A percentile compares a stretch with the other conserved stretches of the same genome.
These are phyloP conservation scores for Heliothis virescens DNA, from an alignment of 1,140 invertebrate species.

Conservation along the genomic window DNA sequence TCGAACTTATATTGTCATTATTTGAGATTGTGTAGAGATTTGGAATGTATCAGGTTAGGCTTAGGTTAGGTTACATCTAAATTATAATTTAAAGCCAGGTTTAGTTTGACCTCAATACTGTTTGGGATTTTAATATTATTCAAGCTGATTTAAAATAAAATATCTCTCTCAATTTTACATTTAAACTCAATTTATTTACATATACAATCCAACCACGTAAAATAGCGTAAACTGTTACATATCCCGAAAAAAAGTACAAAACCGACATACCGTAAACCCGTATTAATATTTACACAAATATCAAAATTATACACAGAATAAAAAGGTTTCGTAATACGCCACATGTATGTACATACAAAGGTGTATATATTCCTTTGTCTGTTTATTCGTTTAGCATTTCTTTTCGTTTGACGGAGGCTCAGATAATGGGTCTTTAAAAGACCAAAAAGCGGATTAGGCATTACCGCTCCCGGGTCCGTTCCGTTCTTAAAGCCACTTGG, in stretches of 20 bases:
- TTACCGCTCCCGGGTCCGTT: constrained; percentile 34
- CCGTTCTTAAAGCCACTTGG: background rate
- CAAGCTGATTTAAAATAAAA: too few species aligned
- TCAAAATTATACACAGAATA: constrained; percentile 16
- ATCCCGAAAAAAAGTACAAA: background rate
- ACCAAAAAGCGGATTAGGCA: constrained; percentile 52
- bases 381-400: constrained; percentile 51
- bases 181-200: too few species aligned
- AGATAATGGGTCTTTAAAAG: constrained; percentile 53
- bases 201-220: too few species aligned
- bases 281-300: background rate
- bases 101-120: too few species aligned
- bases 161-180: too few species aligned
- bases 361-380: constrained; percentile 46
- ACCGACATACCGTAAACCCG: background rate
- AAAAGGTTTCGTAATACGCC: background rate
- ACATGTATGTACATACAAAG: constrained; percentile 30
- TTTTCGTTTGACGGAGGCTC: constrained; percentile 49
- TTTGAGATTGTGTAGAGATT: too few species aligned
- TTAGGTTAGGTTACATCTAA: too few species aligned
- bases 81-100: too few species aligned
- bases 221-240: too few species aligned
- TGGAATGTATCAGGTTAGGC: too few species aligned
- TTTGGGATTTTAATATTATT: too few species aligned
- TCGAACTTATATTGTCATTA: background rate